Conservation (phyloP, 2,888 invertebrate species). For the Lochmaea crataegi region DNA sequence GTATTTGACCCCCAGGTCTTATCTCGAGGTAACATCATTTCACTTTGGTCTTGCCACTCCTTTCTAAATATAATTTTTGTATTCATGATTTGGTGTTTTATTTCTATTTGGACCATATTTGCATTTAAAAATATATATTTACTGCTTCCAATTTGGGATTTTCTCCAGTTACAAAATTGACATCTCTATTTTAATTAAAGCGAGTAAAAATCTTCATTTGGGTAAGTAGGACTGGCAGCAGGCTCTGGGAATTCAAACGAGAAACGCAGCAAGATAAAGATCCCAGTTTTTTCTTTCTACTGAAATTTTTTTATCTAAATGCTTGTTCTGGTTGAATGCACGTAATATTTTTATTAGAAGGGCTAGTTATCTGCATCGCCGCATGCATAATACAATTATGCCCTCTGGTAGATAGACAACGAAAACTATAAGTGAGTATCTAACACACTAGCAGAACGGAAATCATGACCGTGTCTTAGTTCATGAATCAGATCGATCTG, state of each 20-base stretch:
- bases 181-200: no score
- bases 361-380: constrained; percentile 2
- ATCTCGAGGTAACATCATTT: no score
- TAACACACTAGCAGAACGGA: constrained; percentile 39
- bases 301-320: neutral
- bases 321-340: neutral
- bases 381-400: constrained; percentile 17
- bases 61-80: no score
- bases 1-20: no score
- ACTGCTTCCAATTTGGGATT: neutral
- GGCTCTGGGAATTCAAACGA: neutral
- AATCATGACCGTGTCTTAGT: constrained; percentile 51
- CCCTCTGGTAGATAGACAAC: constrained; percentile 12
- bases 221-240: no score
- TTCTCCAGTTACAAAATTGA: no score
- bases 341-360: neutral
- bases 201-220: no score
- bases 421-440: constrained; percentile 8
- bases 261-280: neutral
- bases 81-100: no score
- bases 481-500: constrained; percentile 57
- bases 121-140: no score
- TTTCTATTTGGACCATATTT: no score
- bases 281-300: neutral
- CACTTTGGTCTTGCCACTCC: no score